Evolutionary conservation across 2,888 invertebrate species (phyloP), one percentile per base, ranked within the genome.

Genomic region (Lithosia quadra): DNA sequence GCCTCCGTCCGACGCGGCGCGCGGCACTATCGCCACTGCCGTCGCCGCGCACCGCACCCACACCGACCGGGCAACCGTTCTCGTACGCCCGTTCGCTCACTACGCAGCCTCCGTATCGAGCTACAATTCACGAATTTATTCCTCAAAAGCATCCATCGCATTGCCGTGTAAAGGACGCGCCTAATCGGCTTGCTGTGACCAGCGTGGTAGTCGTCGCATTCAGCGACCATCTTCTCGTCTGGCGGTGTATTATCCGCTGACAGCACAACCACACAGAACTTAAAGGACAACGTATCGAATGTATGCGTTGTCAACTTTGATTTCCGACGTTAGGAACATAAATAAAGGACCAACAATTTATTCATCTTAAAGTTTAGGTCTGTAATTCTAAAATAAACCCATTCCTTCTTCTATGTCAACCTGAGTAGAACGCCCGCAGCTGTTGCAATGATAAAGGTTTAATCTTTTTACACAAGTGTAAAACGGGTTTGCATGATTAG

Each of bases 101-200:
- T 92, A 93, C 93, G 94, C 94, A 93, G 93, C 92, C 93, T 92
- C 92, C 88, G 93, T 94, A 94, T 93, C 91, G 93, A 94, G 92
- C 94, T 89, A 91, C 88, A 88, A 82, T 90, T 89, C 88, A 90
- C 91, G 80, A 90, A 90, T 89, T 89, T 87, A 86, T 88, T 88
- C 84, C 75, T 79, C 82, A 78, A 85, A 84, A 83, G 85, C 82
- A 85, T 82, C 82, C 82, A 82, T 86, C 90, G 90, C 89, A 83
- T 80, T 78, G 78, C 76, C 77, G 74, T 76, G 90, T 87, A 88
- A 90, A 91, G 91, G 93, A 90, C 92, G 91, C 93, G 90, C 90
- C 91, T 91, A 92, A 93, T 94, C 94, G 91, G 89, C 91, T 89
- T 88, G 86, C 82, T 82, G 82, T 86, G 83, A 83, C 73, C 69